Evolutionary conservation across 2,797 vertebrate species (phyloP).

Genomic region (Eospalax fontanierii): DNA sequence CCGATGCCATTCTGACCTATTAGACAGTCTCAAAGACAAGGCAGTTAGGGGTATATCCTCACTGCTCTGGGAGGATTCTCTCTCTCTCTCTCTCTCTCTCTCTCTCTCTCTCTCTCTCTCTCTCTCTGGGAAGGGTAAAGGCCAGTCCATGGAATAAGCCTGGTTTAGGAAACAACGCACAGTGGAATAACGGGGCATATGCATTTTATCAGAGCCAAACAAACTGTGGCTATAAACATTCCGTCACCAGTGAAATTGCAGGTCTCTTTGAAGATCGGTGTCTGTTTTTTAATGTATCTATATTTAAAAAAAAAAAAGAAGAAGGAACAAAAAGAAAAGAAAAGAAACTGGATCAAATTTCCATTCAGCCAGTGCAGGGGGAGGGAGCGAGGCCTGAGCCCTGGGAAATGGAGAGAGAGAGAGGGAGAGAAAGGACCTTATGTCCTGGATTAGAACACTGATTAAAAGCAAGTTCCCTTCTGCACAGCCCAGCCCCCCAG

Average conservation of each 20-base stretch:
- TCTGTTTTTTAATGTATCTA: conserved; percentile 83
- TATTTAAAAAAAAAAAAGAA: conserved; percentile 79
- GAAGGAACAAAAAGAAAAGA: not conserved
- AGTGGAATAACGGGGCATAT: conserved; percentile 60
- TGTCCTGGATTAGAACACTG: conserved; percentile 93
- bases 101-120: not conserved
- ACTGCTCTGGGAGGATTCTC: not conserved
- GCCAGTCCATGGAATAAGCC: not conserved
- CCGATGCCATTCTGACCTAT: not conserved
- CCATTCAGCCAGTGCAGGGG: conserved; percentile 74
- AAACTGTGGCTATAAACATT: conserved; percentile 91
- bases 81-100: not conserved
- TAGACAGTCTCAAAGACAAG: conserved; percentile 1
- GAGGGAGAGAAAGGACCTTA: conserved; percentile 86
- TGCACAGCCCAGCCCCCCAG: conserved; percentile 5
- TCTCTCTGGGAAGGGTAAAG: not conserved
- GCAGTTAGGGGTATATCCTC: not conserved
- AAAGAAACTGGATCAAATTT: conserved; percentile 75
- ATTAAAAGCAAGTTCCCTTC: conserved; percentile 93
- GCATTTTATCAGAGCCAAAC: conserved; percentile 89
- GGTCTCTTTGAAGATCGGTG: conserved; percentile 89
- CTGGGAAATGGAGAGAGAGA: conserved; percentile 86
- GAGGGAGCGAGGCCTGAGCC: conserved; percentile 67
- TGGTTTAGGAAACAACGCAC: conserved; percentile 9
- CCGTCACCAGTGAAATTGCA: conserved; percentile 91